These are phyloP conservation scores for Tenthredo mesomela DNA, from an alignment of 2,888 invertebrate species.

Conservation along the genomic window DNA sequence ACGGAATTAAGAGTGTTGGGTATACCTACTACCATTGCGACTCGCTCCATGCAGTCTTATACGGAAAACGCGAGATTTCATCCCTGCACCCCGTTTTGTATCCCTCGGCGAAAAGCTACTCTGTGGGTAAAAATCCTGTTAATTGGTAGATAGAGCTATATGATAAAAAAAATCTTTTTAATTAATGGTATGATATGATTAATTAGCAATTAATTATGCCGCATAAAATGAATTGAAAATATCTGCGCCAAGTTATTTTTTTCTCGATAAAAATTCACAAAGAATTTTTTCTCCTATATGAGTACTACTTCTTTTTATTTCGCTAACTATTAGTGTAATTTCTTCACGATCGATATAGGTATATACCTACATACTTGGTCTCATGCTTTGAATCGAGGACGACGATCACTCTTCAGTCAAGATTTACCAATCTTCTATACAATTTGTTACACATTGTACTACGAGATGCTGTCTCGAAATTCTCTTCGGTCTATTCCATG, in stretches of 20 bases:
- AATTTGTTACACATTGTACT: constrained; percentile 15
- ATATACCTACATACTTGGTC: not conserved
- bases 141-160: not conserved
- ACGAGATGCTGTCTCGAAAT: not conserved
- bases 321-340: not conserved
- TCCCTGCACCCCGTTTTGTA: not conserved
- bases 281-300: not conserved
- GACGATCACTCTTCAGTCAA: not conserved
- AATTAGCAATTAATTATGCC: not conserved
- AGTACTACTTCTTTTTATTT: not conserved
- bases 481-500: not conserved
- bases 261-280: not conserved
- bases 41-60: not conserved
- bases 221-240: not conserved
- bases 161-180: not conserved
- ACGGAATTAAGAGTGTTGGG: not conserved
- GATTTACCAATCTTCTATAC: not conserved
- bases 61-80: constrained; percentile 1
- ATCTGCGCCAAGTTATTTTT: not conserved
- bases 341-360: not conserved
- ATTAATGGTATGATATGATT: not conserved
- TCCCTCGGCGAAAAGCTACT: not conserved
- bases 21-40: not conserved
- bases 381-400: not conserved
- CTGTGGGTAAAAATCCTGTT: not conserved